A percentile compares a stretch with the other conserved stretches of the same genome.
phyloP scores from a whole-genome alignment of 2,113 vertebrate species.

The Todiramphus saurophagus region DNA sequence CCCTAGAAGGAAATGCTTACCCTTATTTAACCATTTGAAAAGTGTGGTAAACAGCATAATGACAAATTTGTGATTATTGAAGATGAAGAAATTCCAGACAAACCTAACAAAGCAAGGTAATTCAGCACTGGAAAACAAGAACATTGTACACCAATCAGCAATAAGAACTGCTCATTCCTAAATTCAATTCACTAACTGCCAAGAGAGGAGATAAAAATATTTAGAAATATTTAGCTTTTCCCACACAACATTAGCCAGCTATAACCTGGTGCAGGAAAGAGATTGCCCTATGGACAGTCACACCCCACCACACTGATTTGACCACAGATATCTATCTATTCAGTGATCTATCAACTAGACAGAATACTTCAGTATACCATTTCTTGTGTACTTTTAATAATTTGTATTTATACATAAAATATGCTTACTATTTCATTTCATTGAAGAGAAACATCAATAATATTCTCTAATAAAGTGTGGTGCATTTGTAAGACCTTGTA shows the following conservation, averaged over 20 bases:
- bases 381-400: background rate
- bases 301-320: background rate
- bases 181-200: slow-evolving; percentile 31
- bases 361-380: background rate
- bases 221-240: background rate
- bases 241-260: background rate
- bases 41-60: background rate
- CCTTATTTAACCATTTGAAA: background rate
- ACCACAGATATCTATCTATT: background rate
- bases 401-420: background rate
- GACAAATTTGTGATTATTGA: background rate
- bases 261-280: background rate
- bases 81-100: background rate
- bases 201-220: background rate
- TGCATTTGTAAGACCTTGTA: background rate
- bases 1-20: background rate
- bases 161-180: background rate
- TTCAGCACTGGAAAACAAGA: background rate
- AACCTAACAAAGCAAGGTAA: slow-evolving; percentile 33
- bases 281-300: background rate
- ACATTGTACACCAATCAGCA: background rate
- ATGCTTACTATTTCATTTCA: background rate
- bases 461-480: background rate
- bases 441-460: background rate
- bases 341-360: background rate